These are phyloP conservation scores for Ephialtes manifestator DNA, from an alignment of 2,888 invertebrate species.

Conservation along the genomic window DNA sequence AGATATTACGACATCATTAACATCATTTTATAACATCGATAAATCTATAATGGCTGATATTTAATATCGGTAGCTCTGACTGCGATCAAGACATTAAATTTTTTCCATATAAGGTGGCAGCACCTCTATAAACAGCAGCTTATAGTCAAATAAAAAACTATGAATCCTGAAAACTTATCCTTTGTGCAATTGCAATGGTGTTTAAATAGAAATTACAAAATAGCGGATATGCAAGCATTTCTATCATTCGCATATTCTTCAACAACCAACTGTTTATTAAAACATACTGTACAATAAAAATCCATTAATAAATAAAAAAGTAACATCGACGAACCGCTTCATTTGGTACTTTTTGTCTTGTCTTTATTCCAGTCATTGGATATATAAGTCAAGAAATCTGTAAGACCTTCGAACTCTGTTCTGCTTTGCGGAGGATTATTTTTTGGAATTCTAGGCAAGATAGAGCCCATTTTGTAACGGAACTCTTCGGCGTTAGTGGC, in stretches of 20 bases:
- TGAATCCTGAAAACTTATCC: neutral
- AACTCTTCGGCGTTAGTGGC: conserved; percentile 95
- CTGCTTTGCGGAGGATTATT: conserved; percentile 93
- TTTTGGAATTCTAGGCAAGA: conserved; percentile 92
- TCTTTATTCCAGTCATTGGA: conserved; percentile 82
- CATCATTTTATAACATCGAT: no score
- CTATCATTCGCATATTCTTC: neutral
- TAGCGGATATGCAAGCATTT: neutral
- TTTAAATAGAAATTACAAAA: neutral
- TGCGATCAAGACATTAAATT: neutral
- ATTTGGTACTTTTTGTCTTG: conserved; percentile 60
- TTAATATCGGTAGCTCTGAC: no score
- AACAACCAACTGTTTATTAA: conserved; percentile 45
- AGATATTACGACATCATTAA: no score
- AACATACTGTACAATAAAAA: conserved; percentile 37
- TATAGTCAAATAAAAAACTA: no score
- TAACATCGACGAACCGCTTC: conserved; percentile 7
- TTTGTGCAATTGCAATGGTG: neutral
- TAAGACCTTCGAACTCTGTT: conserved; percentile 94
- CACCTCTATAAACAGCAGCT: neutral
- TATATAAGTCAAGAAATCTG: conserved; percentile 93
- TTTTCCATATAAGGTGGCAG: conserved; percentile 6
- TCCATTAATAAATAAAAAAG: neutral
- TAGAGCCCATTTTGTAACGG: conserved; percentile 91
- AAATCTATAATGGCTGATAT: no score